These are phyloP conservation scores for Protomyctophum bolini DNA, from an alignment of 2,113 vertebrate genomes.

Conservation along the genomic window DNA sequence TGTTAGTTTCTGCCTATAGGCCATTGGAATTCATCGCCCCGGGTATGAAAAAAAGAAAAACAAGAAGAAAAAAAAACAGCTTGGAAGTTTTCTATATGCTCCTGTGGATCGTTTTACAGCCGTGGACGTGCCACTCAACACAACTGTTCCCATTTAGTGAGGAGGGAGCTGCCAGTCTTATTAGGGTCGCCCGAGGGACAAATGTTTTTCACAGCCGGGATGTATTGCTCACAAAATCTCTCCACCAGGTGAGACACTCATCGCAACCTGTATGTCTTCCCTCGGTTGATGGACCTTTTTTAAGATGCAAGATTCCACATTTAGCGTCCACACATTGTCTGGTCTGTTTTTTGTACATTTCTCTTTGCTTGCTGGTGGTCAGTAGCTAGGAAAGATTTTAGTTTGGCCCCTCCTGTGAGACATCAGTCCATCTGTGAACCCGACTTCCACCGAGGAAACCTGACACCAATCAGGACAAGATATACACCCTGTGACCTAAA, in stretches of 20 bases:
- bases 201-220: conserved; percentile 60
- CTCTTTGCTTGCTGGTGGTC: conserved; percentile 12
- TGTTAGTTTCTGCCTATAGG: conserved; percentile 62
- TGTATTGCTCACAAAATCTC: conserved; percentile 49
- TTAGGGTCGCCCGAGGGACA: conserved; percentile 54
- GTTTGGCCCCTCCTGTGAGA: conserved; percentile 16
- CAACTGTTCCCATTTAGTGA: conserved; percentile 74
- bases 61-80: conserved; percentile 32
- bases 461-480: conserved; percentile 38
- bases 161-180: conserved; percentile 59
- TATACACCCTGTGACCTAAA: conserved; percentile 38
- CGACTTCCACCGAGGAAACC: conserved; percentile 38
- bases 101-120: conserved; percentile 73
- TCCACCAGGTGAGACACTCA: conserved; percentile 9
- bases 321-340: neutral
- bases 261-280: conserved; percentile 15
- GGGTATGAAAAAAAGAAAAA: conserved; percentile 28
- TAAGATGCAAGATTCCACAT: conserved; percentile 30
- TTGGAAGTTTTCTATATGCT: conserved; percentile 69
- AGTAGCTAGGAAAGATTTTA: conserved; percentile 33
- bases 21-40: conserved; percentile 64
- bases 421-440: conserved; percentile 27
- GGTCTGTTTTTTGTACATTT: neutral
- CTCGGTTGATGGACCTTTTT: neutral
- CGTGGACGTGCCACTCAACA: conserved; percentile 60